A percentile compares a stretch with the other conserved stretches of the same genome.
These are phyloP conservation scores for Sarcophaga carnaria DNA, from an alignment of 2,888 invertebrate genomes.

Conservation along the genomic window DNA sequence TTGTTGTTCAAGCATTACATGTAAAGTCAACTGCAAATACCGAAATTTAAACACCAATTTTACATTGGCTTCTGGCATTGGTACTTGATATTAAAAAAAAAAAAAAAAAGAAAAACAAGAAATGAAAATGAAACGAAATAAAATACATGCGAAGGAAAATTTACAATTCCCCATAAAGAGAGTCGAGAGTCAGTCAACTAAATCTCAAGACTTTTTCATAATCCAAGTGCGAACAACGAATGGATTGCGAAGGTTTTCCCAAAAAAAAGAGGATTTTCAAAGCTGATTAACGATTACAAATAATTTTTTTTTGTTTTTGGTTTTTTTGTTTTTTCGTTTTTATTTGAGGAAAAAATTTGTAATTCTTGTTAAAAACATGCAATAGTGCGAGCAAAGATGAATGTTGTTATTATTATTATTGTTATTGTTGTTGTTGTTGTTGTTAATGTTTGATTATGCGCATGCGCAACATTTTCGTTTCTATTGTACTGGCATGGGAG, in stretches of 20 bases:
- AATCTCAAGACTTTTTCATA: constrained; percentile 31
- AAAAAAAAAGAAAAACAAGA: background rate
- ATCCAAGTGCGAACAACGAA: constrained; percentile 62
- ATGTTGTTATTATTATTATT: constrained; percentile 14
- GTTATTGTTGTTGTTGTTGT: constrained; percentile 8
- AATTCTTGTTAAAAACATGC: constrained; percentile 2
- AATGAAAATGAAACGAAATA: background rate
- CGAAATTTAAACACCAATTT: constrained; percentile 67
- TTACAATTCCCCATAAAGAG: constrained; percentile 46
- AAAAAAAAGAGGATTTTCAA: constrained; percentile 51
- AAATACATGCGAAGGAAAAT: constrained; percentile 8
- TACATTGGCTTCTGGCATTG: constrained; percentile 69
- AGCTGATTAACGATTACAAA: constrained; percentile 69
- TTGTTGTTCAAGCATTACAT: constrained; percentile 48
- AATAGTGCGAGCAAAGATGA: background rate
- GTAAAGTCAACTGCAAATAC: constrained; percentile 53
- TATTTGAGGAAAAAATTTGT: constrained; percentile 38
- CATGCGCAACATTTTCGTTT: constrained; percentile 6
- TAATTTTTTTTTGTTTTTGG: constrained; percentile 23
- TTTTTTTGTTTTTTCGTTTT: too few species aligned
- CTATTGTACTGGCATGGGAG: background rate
- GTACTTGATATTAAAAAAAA: constrained; percentile 56
- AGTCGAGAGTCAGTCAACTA: constrained; percentile 8
- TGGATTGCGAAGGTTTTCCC: constrained; percentile 60
- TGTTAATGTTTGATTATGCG: constrained; percentile 8